Evolutionary conservation across 2,113 vertebrate genomes (phyloP).

Genomic region (Phalacrocorax aristotelis): DNA sequence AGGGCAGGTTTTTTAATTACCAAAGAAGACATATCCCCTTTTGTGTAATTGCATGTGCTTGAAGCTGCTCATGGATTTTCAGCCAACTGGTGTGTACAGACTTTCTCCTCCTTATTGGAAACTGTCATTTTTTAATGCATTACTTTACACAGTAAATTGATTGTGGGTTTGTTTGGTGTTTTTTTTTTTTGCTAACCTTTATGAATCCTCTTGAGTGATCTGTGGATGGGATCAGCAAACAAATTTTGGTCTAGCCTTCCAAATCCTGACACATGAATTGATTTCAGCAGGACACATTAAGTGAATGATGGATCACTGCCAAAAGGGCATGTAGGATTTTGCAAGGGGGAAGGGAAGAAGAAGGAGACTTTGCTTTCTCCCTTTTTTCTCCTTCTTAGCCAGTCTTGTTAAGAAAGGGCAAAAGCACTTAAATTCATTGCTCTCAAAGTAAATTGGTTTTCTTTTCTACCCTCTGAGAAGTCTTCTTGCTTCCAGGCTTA

Average conservation of each 20-base stretch:
- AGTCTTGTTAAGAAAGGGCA: constrained; percentile 14
- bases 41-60: not conserved
- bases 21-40: not conserved
- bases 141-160: not conserved
- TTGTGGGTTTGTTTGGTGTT: not conserved
- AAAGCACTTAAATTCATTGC: constrained; percentile 58
- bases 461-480: not conserved
- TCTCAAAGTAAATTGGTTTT: constrained; percentile 20
- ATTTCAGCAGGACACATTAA: constrained; percentile 55
- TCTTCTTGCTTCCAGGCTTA: not conserved
- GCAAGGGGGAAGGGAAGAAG: not conserved
- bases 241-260: constrained; percentile 47
- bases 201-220: constrained; percentile 54
- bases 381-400: constrained; percentile 30
- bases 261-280: constrained; percentile 55
- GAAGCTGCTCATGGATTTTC: not conserved
- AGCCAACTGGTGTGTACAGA: not conserved
- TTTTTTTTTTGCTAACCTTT: not conserved
- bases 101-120: not conserved
- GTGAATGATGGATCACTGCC: constrained; percentile 62
- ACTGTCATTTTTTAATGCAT: constrained; percentile 14
- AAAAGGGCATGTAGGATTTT: constrained; percentile 56
- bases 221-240: constrained; percentile 63
- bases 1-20: not conserved
- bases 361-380: constrained; percentile 36